Conservation (phyloP, 2,888 invertebrate species). For the Neoaliturus tenellus region DNA sequence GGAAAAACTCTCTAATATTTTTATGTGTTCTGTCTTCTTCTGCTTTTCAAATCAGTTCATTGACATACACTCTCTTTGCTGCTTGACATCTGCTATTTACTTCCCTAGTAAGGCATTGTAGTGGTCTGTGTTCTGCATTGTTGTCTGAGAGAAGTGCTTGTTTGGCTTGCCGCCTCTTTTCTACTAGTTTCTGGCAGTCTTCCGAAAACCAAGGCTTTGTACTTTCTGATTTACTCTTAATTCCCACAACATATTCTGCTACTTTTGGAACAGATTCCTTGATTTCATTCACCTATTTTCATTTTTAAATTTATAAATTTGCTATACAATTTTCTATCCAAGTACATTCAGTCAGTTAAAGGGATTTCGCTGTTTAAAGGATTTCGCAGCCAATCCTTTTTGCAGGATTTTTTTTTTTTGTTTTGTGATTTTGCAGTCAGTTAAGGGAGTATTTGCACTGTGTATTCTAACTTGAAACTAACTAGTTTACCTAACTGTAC, state of each 20-base stretch:
- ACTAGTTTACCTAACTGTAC: too few species aligned
- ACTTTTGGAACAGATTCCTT: neutral
- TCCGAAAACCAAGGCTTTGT: neutral
- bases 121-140: neutral
- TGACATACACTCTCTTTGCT: too few species aligned
- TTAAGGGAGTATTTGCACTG: too few species aligned
- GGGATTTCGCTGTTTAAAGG: too few species aligned
- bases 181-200: constrained; percentile 2
- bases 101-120: neutral
- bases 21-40: constrained; percentile 11
- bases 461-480: too few species aligned
- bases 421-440: too few species aligned
- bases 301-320: neutral
- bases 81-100: neutral
- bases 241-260: neutral
- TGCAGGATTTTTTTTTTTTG: too few species aligned
- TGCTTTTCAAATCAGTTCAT: neutral
- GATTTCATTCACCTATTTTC: neutral
- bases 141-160: neutral
- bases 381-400: too few species aligned
- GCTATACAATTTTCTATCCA: neutral
- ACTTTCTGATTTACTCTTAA: neutral
- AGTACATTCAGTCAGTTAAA: too few species aligned
- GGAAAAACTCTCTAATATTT: neutral
- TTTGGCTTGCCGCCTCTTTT: neutral